A percentile compares a stretch with the other conserved stretches of the same genome.
Conservation (phyloP, 2,113 vertebrate species). For the Psilopogon haemacephalus region DNA sequence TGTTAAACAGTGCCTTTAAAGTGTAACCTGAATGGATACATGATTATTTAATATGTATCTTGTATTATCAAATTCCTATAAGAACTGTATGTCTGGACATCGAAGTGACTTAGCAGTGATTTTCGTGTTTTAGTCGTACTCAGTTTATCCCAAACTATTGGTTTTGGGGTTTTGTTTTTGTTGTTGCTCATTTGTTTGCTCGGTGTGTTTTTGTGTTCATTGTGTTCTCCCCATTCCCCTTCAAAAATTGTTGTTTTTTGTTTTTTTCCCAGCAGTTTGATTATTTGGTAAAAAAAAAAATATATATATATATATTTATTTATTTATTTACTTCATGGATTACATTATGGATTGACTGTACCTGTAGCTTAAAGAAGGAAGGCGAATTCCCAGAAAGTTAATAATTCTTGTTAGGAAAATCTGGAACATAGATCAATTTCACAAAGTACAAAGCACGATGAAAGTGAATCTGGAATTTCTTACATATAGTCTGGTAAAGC, state of each 20-base stretch:
- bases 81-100: background rate
- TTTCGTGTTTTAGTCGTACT: background rate
- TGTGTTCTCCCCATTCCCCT: fast-evolving
- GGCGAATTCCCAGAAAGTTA: conserved; percentile 1
- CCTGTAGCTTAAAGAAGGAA: background rate
- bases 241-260: too few relatives aligned
- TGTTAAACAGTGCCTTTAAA: background rate
- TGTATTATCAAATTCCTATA: background rate
- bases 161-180: background rate
- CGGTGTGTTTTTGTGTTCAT: background rate
- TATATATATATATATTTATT: too few relatives aligned
- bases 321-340: background rate
- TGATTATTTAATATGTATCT: background rate
- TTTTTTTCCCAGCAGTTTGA: background rate
- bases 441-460: conserved; percentile 25
- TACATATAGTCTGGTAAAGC: background rate
- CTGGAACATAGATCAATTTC: conserved; percentile 43
- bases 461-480: conserved; percentile 53
- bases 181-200: background rate
- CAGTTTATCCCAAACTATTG: background rate
- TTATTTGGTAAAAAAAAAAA: background rate
- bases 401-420: conserved; percentile 41
- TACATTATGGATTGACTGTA: conserved; percentile 18
- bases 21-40: background rate
- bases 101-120: background rate